Percentiles rank a stretch among this genome's conserved stretches.
phyloP scores from a whole-genome alignment of 2,113 vertebrate genomes.

The Erythrocebus patas region DNA sequence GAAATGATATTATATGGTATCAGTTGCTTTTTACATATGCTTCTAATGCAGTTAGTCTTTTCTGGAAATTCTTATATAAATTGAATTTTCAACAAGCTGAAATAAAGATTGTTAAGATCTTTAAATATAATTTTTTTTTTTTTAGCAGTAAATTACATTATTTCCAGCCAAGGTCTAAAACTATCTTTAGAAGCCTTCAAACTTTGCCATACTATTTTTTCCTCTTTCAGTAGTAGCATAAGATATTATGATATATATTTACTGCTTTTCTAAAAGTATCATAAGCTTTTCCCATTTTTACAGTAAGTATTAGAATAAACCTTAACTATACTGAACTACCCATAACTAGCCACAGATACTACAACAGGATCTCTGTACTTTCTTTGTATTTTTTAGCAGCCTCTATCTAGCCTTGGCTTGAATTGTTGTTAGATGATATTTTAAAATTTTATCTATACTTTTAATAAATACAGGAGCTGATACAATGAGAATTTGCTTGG shows the following conservation, averaged over 20 bases:
- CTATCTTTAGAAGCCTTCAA: background rate
- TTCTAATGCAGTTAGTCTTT: background rate
- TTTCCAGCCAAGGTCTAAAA: background rate
- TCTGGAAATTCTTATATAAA: background rate
- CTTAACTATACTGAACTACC: conserved; percentile 8
- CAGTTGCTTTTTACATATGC: background rate
- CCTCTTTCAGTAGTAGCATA: background rate
- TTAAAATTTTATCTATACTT: background rate
- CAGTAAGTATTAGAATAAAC: background rate
- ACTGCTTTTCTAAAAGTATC: conserved; percentile 4
- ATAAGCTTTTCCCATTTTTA: background rate
- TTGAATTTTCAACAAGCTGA: background rate
- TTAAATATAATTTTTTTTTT: background rate
- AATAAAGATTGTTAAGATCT: too few relatives aligned
- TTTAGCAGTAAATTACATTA: background rate
- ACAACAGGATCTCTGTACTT: background rate
- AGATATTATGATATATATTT: conserved; percentile 13
- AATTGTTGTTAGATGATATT: background rate
- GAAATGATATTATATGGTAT: conserved; percentile 2
- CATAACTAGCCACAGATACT: background rate
- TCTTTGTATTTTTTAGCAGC: background rate
- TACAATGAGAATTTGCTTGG: background rate
- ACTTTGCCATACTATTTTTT: background rate
- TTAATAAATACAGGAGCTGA: conserved; percentile 28
- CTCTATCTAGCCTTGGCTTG: background rate